Evolutionary conservation across 2,113 vertebrate genomes (phyloP), one percentile per base, ranked within the genome.

Genomic region (Vidua chalybeata): DNA sequence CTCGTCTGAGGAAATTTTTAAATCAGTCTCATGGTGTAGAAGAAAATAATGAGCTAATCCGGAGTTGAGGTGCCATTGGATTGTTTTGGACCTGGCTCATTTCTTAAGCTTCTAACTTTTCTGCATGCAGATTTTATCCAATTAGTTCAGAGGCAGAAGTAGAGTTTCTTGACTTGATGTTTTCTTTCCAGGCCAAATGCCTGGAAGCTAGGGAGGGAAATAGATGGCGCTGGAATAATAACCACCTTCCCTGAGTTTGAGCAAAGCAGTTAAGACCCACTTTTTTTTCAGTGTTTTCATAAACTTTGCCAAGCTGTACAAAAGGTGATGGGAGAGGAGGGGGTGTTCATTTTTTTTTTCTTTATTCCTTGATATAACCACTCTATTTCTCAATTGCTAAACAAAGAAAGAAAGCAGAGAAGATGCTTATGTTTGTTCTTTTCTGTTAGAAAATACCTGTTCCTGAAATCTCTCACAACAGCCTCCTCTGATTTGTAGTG

Each of bases 171-270:
- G 73, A 90, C 81, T 96, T 74, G n/a, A 85, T 88, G 89, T 96
- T 89, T 94, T 76, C 82, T 95, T 95, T 90, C 76, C 72, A 93
- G 76, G 93, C 96, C 94, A 96, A 96, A 96, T 96, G 92, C 96
- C 94, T 94, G 88, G 92, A 84, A 93, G 94, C 92, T 89, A 93
- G 87, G 92, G 95, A 95, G 93, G 90, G 80, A 97, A 82, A 58
- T 52, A 71, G 76, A 96, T 94, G 83, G 73, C 46, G 66, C 52
- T 84, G 37, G 94, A 93, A 95, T 95, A 96, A 96, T 93, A 96
- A 96, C 56, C 80, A 90, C 92, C 83, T 94, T 96, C 88, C 48
- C 80, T 3, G 1, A 79, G 71, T 58, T 68, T 84, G 82, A 93
- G 94, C 59, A 88, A 77, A 88, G 78, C 43, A 35, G 55, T 96